Evolutionary conservation across 1,140 invertebrate species (phyloP), one percentile per base, ranked within the genome.

Genomic region (Bombus vancouverensis): DNA sequence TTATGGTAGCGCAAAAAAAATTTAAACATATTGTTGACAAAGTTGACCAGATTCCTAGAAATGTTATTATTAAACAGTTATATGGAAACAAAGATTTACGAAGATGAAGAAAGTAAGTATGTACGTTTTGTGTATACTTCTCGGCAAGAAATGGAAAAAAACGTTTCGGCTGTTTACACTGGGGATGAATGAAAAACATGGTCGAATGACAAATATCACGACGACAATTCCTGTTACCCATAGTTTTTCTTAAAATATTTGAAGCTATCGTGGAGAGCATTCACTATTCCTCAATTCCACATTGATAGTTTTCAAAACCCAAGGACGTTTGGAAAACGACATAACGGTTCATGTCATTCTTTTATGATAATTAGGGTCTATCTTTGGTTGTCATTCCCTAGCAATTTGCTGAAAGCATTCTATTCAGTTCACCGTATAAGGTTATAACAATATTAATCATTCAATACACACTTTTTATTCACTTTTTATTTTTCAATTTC

Each of bases 181-280:
- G 42, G 18, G n/a, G 39, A 73, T 65, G 57, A 82, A 65, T 44
- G 81, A n/a, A 65, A 47, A 65, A 32, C 53, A 53, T 59, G 6
- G 37, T 28, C 53, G 53, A 32, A 65, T 62, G 39, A 15, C 32
- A 62, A 82, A 62, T n/a, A 28, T 15, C 42, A 13, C 10, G 4
- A 37, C 10, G 25, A 53, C 15, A 10, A 37, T 74, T 39, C 25
- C 22, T 12, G 34, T 59, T 42, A 28, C 25, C 25, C 10, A 4
- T 2, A 39, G 44, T 47, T 39, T 68, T 53, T 44, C 62, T 66
- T 68, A n/a, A 83, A 53, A 77, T 65, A 66, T 83, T 47, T 9
- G 1, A 15, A 44, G 8, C 28, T 10, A 57, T 71, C 25, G 44
- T 57, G 28, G 0, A 71, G 4, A n/a, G 10, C 22, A 42, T 62